Conservation (phyloP, 2,113 vertebrate species). For the Syrmaticus mikado region DNA sequence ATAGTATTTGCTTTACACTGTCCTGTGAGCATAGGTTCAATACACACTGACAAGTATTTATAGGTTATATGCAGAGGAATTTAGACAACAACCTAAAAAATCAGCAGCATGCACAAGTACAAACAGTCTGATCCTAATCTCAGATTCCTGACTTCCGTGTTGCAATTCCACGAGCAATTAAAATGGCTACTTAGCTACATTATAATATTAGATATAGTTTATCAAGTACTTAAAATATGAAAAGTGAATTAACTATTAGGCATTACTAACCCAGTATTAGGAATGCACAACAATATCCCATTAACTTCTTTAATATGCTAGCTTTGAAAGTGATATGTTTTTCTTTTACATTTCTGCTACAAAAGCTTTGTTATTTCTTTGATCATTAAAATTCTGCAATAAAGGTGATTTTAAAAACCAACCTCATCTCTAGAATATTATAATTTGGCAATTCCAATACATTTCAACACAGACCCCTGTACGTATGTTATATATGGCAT, state of each 20-base stretch:
- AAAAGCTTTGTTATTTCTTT: background rate
- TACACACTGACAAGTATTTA: background rate
- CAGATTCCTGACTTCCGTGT: background rate
- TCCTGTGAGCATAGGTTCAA: background rate
- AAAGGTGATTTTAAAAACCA: conserved; percentile 31
- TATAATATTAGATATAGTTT: background rate
- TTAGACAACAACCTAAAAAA: background rate
- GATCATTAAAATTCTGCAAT: background rate
- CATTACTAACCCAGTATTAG: background rate
- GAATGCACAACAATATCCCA: background rate
- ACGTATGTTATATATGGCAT: conserved; percentile 44
- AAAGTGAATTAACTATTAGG: background rate
- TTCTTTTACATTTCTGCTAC: background rate
- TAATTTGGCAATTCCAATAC: conserved; percentile 29
- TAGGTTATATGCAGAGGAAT: background rate
- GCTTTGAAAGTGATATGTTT: background rate
- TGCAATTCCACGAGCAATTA: conserved; percentile 6
- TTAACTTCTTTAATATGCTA: background rate
- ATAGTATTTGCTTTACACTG: background rate
- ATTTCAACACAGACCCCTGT: conserved; percentile 19
- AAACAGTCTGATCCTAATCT: background rate
- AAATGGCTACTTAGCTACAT: conserved; percentile 6
- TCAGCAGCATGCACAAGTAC: background rate
- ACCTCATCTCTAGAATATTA: background rate
- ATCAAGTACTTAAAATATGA: conserved; percentile 4